Percentiles rank a stretch among this genome's conserved stretches.
phyloP scores from a whole-genome alignment of 2,113 vertebrate genomes.

The Malurus melanocephalus region DNA sequence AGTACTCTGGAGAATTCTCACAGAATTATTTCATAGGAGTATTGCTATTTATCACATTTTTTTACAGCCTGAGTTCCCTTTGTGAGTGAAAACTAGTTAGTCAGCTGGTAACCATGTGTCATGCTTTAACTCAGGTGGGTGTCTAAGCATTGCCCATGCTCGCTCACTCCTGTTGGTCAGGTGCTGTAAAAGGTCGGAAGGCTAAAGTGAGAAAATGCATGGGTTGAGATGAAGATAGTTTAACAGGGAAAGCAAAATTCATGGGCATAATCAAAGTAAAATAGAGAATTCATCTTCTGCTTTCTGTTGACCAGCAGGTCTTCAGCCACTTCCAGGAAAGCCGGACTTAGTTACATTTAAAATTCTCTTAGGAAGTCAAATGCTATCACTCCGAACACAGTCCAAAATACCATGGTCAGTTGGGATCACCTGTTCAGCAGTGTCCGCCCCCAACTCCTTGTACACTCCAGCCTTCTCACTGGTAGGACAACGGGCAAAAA shows the following conservation, averaged over 20 bases:
- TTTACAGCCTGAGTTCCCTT: not conserved
- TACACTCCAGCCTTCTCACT: not conserved
- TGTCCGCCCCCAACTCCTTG: not conserved
- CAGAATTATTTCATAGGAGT: not conserved
- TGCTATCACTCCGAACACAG: accelerated
- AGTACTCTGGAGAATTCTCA: not conserved
- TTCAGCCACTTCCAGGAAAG: not conserved
- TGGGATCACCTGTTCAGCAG: not conserved
- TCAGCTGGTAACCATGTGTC: not conserved
- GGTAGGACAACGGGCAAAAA: not conserved
- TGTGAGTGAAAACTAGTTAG: not conserved
- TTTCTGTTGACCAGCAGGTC: not conserved
- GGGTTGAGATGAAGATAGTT: not conserved
- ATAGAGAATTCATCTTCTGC: not conserved
- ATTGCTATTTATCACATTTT: not conserved
- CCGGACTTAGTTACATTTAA: not conserved
- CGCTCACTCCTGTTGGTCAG: not conserved
- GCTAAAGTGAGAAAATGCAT: not conserved
- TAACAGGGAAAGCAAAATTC: not conserved
- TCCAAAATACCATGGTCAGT: no score
- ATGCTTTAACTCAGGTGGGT: not conserved
- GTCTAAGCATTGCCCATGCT: not conserved
- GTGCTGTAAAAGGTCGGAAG: not conserved
- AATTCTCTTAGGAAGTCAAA: not conserved
- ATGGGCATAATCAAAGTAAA: not conserved